These are phyloP conservation scores for Passer domesticus DNA, from an alignment of 2,113 vertebrate species.

Conservation along the genomic window DNA sequence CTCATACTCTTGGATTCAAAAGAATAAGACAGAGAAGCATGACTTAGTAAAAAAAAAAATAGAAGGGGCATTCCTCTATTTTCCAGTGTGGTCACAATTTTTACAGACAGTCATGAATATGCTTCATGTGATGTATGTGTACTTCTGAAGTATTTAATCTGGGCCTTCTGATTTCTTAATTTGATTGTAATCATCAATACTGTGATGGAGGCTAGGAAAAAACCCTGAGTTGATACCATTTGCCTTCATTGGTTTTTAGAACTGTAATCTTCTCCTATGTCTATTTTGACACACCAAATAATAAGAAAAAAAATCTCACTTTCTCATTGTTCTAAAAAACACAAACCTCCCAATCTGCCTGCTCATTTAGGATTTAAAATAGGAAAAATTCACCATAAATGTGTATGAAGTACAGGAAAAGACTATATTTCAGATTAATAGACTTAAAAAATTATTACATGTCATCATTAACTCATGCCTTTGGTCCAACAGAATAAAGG, in stretches of 20 bases:
- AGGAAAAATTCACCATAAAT: not conserved
- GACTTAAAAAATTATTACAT: not conserved
- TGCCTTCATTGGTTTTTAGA: not conserved
- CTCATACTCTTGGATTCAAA: not conserved
- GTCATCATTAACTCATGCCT: not conserved
- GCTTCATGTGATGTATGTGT: not conserved
- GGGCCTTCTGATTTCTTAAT: not conserved
- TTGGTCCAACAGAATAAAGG: not conserved
- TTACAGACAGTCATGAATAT: not conserved
- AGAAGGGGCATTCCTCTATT: not conserved
- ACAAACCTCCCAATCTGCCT: not conserved
- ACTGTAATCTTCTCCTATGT: not conserved
- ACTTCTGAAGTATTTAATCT: not conserved
- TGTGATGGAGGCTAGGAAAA: rapidly evolving
- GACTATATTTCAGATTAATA: not conserved
- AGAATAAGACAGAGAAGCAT: not conserved
- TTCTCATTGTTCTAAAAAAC: not conserved
- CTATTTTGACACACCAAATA: not conserved
- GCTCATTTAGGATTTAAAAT: not conserved
- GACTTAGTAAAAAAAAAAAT: not conserved
- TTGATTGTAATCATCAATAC: not conserved
- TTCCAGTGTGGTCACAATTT: not conserved
- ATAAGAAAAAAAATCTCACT: not conserved
- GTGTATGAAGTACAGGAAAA: not conserved
- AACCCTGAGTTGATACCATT: rapidly evolving